These are phyloP conservation scores for Thalassaphorura encarpata DNA, from an alignment of 1,140 invertebrate genomes.

Conservation along the genomic window DNA sequence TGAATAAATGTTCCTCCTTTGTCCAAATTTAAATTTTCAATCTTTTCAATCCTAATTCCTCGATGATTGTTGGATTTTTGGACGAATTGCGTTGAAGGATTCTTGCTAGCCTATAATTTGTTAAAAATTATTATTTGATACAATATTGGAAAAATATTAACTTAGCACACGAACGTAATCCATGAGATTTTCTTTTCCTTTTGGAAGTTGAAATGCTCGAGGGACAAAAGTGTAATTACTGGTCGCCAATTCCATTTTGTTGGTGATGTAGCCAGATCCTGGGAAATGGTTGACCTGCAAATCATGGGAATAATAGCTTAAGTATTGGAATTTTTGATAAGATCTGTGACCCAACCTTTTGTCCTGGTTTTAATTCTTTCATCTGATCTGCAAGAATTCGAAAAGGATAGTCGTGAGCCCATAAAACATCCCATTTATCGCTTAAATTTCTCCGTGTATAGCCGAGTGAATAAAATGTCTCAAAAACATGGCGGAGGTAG, in stretches of 20 bases:
- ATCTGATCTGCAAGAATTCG: constrained; percentile 48
- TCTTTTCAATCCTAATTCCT: constrained; percentile 65
- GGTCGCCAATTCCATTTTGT: constrained; percentile 83
- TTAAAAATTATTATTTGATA: background rate
- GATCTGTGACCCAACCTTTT: constrained; percentile 44
- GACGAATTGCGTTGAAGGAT: constrained; percentile 69
- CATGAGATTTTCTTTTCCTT: constrained; percentile 59
- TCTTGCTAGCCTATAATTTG: constrained; percentile 41
- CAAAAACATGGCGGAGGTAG: constrained; percentile 66
- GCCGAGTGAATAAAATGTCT: constrained; percentile 60
- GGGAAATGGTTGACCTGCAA: constrained; percentile 82
- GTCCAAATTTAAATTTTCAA: constrained; percentile 60
- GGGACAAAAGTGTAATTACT: constrained; percentile 66
- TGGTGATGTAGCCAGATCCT: constrained; percentile 86
- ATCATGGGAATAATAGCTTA: background rate
- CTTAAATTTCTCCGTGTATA: constrained; percentile 48
- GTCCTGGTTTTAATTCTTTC: constrained; percentile 55
- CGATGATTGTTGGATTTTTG: constrained; percentile 89
- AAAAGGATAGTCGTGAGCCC: constrained; percentile 92
- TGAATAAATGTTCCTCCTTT: constrained; percentile 75
- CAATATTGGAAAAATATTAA: background rate
- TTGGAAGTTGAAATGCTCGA: constrained; percentile 75
- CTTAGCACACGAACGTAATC: constrained; percentile 48
- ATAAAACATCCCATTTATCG: constrained; percentile 70
- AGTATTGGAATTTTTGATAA: constrained; percentile 1